A percentile compares a stretch with the other conserved stretches of the same genome.
Conservation (phyloP, 2,888 invertebrate species). For the Drosophila emarginata region DNA sequence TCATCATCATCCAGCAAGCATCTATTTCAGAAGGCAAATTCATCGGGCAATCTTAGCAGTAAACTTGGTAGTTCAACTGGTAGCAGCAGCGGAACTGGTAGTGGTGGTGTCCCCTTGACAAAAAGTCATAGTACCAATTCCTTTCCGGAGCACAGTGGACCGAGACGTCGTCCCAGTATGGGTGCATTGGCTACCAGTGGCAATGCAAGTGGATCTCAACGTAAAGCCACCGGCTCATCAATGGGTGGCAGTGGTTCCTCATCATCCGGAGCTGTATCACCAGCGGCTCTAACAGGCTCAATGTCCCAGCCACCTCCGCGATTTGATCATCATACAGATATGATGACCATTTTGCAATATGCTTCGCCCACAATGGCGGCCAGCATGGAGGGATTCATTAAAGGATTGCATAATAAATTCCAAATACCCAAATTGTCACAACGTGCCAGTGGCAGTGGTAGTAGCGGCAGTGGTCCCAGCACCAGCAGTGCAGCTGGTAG, state of each 20-base stretch:
- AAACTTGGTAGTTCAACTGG: slow-evolving; percentile 64
- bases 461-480: slow-evolving; percentile 1
- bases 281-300: slow-evolving; percentile 60
- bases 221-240: slow-evolving; percentile 39
- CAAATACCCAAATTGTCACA: slow-evolving; percentile 93
- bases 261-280: slow-evolving; percentile 51
- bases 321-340: slow-evolving; percentile 79
- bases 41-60: slow-evolving; percentile 80
- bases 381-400: slow-evolving; percentile 88
- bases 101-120: slow-evolving; percentile 59
- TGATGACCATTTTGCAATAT: slow-evolving; percentile 84
- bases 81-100: background rate
- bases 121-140: slow-evolving; percentile 82
- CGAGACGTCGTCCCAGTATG: slow-evolving; percentile 65
- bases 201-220: slow-evolving; percentile 34
- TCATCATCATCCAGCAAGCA: slow-evolving; percentile 86
- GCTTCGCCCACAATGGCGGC: slow-evolving; percentile 85
- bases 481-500: background rate
- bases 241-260: slow-evolving; percentile 25
- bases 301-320: slow-evolving; percentile 77
- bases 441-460: slow-evolving; percentile 42
- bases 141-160: slow-evolving; percentile 64
- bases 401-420: slow-evolving; percentile 91
- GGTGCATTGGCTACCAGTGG: slow-evolving; percentile 43
- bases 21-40: slow-evolving; percentile 82